phyloP scores from a whole-genome alignment of 2,888 invertebrate genomes.

The Dusona sp. region DNA sequence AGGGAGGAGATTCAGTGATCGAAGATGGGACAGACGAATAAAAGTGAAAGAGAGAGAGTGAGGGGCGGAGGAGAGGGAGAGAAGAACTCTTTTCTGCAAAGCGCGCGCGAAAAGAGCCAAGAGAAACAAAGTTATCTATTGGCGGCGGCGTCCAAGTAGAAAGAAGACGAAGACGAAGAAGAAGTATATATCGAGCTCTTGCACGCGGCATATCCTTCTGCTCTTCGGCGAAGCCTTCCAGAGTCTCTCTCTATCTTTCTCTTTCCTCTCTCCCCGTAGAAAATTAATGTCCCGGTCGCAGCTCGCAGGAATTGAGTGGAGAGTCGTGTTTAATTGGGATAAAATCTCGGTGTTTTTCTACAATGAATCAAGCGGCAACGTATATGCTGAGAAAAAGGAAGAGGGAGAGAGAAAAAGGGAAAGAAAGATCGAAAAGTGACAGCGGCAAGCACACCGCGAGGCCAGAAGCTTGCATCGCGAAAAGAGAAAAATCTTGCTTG shows the following conservation, averaged over 20 bases:
- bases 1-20: conserved; percentile 32
- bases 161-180: conserved; percentile 54
- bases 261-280: conserved; percentile 55
- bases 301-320: conserved; percentile 77
- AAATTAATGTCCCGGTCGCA: conserved; percentile 77
- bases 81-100: conserved; percentile 22
- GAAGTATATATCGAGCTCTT: conserved; percentile 63
- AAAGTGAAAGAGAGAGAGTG: not conserved
- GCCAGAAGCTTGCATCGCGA: conserved; percentile 43
- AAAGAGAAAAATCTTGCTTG: conserved; percentile 47
- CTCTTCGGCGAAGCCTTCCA: conserved; percentile 52
- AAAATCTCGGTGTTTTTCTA: conserved; percentile 79
- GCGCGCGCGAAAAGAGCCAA: conserved; percentile 55
- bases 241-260: conserved; percentile 56
- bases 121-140: conserved; percentile 68
- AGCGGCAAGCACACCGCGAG: conserved; percentile 52
- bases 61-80: conserved; percentile 9
- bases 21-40: conserved; percentile 37
- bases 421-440: conserved; percentile 63
- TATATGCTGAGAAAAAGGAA: conserved; percentile 38
- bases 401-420: conserved; percentile 39
- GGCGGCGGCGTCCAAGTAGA: conserved; percentile 52
- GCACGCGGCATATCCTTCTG: conserved; percentile 60
- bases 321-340: conserved; percentile 81
- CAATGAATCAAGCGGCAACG: conserved; percentile 76